Conservation (phyloP, 2,888 invertebrate species). For the Philhelius pedissequus region DNA sequence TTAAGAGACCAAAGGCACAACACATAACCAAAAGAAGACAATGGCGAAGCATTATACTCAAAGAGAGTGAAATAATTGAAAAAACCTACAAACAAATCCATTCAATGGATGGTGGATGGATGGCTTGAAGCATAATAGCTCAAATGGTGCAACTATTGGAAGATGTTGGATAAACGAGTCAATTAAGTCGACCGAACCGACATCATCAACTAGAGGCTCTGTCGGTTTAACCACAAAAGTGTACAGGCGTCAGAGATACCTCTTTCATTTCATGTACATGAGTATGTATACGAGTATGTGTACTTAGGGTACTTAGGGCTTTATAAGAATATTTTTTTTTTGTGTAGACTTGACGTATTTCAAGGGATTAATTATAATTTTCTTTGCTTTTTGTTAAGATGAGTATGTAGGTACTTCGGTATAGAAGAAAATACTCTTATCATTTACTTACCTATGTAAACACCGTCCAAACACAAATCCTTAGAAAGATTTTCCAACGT, state of each 20-base stretch:
- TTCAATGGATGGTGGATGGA: constrained; percentile 8
- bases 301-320: too few relatives aligned
- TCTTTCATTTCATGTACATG: background rate
- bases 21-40: background rate
- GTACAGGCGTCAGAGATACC: background rate
- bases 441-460: background rate
- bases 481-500: too few relatives aligned
- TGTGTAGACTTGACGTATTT: background rate
- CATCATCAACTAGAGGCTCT: background rate
- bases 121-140: constrained; percentile 28
- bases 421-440: too few relatives aligned
- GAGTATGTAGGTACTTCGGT: too few relatives aligned
- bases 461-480: background rate
- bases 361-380: constrained; percentile 16
- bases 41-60: background rate
- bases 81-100: constrained; percentile 49
- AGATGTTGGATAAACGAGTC: constrained; percentile 55
- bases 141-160: constrained; percentile 50
- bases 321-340: constrained; percentile 18
- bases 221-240: background rate
- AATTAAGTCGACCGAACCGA: constrained; percentile 40
- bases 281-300: too few relatives aligned
- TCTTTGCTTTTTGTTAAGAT: background rate
- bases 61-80: constrained; percentile 42
- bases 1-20: background rate